Conservation (phyloP, 2,888 invertebrate genomes). For the Ctena decussata region DNA sequence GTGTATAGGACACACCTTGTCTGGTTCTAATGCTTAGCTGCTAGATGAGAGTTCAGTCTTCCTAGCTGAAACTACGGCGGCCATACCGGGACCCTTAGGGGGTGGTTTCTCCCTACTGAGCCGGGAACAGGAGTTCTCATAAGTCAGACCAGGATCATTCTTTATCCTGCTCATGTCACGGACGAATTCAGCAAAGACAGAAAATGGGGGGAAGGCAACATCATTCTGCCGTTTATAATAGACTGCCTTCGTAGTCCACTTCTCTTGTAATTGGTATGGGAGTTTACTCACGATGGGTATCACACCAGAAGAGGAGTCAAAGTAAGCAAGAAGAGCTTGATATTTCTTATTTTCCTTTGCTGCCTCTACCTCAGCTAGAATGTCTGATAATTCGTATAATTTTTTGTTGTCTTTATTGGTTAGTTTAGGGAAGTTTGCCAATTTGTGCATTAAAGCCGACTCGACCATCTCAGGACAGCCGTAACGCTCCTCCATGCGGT, state of each 20-base stretch:
- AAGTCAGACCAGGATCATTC: slow-evolving; percentile 48
- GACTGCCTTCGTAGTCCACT: slow-evolving; percentile 47
- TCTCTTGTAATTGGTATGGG: slow-evolving; percentile 50
- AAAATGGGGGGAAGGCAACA: slow-evolving; percentile 43
- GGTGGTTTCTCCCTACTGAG: background rate
- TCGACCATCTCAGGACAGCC: slow-evolving; percentile 26
- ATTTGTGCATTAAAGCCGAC: background rate
- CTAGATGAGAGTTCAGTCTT: slow-evolving; percentile 3
- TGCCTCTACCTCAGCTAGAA: slow-evolving; percentile 9
- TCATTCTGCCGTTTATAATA: slow-evolving; percentile 29
- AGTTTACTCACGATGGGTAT: slow-evolving; percentile 31
- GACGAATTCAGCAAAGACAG: slow-evolving; percentile 38
- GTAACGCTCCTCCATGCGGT: slow-evolving; percentile 11
- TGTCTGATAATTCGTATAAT: slow-evolving; percentile 15
- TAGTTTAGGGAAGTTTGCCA: slow-evolving; percentile 7
- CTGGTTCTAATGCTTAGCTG: background rate
- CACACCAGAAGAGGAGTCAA: slow-evolving; percentile 12
- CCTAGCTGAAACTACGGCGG: background rate
- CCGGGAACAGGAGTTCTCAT: background rate
- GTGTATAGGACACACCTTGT: slow-evolving; percentile 9
- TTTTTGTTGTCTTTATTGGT: slow-evolving; percentile 9
- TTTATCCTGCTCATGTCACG: slow-evolving; percentile 35
- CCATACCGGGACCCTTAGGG: background rate
- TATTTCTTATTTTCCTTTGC: background rate
- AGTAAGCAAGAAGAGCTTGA: slow-evolving; percentile 4